These are phyloP conservation scores for Callosobruchus maculatus DNA, from an alignment of 2,888 invertebrate species.

Conservation along the genomic window DNA sequence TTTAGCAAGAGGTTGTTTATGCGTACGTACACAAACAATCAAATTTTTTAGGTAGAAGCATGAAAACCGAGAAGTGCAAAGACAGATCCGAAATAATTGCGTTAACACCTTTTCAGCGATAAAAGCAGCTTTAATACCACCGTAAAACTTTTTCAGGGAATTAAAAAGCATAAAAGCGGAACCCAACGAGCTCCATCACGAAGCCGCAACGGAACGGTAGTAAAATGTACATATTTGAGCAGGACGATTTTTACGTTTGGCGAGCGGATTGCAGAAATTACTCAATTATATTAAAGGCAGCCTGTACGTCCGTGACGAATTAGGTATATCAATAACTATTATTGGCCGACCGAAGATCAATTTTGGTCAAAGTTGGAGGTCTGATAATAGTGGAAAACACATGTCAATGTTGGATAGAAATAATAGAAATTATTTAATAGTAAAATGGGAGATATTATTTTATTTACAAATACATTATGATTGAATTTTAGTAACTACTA, in stretches of 20 bases:
- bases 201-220: background rate
- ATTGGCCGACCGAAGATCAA: too few relatives aligned
- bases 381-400: too few relatives aligned
- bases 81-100: background rate
- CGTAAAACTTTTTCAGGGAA: background rate
- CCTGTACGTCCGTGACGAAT: too few relatives aligned
- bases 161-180: background rate
- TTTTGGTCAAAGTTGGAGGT: too few relatives aligned
- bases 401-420: too few relatives aligned
- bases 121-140: background rate
- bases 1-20: background rate
- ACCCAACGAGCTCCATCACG: background rate
- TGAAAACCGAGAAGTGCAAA: background rate
- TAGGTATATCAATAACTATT: too few relatives aligned
- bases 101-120: background rate
- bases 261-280: background rate
- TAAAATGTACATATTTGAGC: background rate
- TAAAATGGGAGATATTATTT: too few relatives aligned
- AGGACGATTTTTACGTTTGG: background rate
- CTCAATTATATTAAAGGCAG: background rate
- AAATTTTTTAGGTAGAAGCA: background rate
- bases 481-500: too few relatives aligned
- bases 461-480: too few relatives aligned
- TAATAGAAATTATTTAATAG: too few relatives aligned
- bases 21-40: background rate